These are phyloP conservation scores for Cynocephalus volans DNA, from an alignment of 2,113 vertebrate species.

Conservation along the genomic window DNA sequence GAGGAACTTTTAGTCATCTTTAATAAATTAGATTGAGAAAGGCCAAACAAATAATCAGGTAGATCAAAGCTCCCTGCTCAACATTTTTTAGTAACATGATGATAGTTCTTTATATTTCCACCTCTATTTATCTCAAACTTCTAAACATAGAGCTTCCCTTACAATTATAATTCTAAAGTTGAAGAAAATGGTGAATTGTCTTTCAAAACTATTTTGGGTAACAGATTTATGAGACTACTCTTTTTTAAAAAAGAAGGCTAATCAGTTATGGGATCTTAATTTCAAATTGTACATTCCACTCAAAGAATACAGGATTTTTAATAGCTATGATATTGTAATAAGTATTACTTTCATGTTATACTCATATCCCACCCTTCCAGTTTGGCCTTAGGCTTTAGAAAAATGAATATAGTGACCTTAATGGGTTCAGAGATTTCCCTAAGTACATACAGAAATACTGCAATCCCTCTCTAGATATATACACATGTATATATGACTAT, in stretches of 20 bases:
- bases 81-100: constrained; percentile 34
- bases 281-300: background rate
- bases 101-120: constrained; percentile 43
- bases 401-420: constrained; percentile 32
- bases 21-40: constrained; percentile 33
- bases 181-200: background rate
- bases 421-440: constrained; percentile 33
- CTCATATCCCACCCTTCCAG: background rate
- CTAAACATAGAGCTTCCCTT: background rate
- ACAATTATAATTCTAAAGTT: constrained; percentile 2
- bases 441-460: background rate
- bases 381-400: background rate
- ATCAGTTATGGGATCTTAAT: constrained; percentile 24
- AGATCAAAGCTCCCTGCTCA: constrained; percentile 10
- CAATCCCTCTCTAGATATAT: background rate
- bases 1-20: constrained; percentile 28
- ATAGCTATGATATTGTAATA: constrained; percentile 22
- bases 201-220: constrained; percentile 27
- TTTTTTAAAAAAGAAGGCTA: background rate
- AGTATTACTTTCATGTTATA: constrained; percentile 49
- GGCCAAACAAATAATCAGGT: constrained; percentile 23
- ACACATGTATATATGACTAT: background rate
- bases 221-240: background rate
- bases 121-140: background rate
- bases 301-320: constrained; percentile 37